A percentile compares a stretch with the other conserved stretches of the same genome.
Evolutionary conservation across 2,113 vertebrate species (phyloP).

Genomic region (Blennius ocellaris): DNA sequence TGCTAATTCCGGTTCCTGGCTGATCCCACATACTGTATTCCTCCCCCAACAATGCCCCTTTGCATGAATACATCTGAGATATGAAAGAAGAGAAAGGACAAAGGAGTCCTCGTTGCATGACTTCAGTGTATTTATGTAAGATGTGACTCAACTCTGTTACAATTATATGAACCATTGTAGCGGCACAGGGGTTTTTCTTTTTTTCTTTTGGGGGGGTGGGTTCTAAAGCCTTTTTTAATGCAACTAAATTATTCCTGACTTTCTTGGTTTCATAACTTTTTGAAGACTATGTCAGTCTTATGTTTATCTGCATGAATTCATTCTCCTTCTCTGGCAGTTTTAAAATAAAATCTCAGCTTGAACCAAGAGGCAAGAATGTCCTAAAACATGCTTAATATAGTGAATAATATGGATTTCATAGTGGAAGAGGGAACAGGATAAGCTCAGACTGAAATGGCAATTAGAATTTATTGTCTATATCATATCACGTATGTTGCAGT

Average conservation of each 20-base stretch:
- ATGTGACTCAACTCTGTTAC: constrained; percentile 17
- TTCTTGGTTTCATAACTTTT: background rate
- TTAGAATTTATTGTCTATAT: constrained; percentile 20
- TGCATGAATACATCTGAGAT: constrained; percentile 11
- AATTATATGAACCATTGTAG: constrained; percentile 22
- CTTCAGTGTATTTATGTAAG: constrained; percentile 43
- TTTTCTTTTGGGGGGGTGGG: too few species aligned
- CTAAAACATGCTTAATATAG: background rate
- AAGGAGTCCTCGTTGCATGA: constrained; percentile 1
- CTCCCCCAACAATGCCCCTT: background rate
- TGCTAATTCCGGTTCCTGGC: constrained; percentile 6
- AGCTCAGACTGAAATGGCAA: constrained; percentile 5
- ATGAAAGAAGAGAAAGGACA: constrained; percentile 9
- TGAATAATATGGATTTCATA: too few species aligned
- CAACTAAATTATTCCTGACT: background rate
- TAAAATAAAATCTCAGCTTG: background rate
- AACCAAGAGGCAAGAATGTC: background rate
- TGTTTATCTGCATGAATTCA: constrained; percentile 6
- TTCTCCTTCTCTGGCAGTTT: background rate
- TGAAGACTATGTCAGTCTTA: background rate
- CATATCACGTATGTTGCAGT: background rate
- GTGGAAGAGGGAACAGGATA: background rate
- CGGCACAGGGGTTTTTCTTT: background rate
- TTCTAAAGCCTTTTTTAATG: background rate
- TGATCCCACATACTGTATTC: background rate